phyloP scores from a whole-genome alignment of 1,140 invertebrate genomes.

The Cecropterus lyciades region DNA sequence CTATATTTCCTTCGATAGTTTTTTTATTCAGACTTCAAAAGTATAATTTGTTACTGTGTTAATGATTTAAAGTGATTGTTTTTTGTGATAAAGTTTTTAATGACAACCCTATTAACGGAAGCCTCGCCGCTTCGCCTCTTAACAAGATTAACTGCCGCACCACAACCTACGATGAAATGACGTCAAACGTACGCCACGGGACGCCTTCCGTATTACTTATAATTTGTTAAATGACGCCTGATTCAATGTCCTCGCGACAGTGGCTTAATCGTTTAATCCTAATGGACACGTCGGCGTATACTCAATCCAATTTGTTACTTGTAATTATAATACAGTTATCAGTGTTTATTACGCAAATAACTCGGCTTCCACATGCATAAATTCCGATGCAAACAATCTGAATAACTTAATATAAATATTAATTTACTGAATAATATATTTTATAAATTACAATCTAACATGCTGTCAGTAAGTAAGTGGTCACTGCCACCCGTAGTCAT shows the following conservation, averaged over 20 bases:
- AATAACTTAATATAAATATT: neutral
- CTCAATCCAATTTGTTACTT: conserved; percentile 16
- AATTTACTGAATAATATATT: too few relatives aligned
- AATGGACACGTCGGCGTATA: conserved; percentile 6
- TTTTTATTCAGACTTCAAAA: too few relatives aligned
- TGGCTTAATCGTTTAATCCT: conserved; percentile 38
- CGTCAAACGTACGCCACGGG: conserved; percentile 38
- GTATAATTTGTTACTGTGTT: too few relatives aligned
- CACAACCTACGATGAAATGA: conserved; percentile 49
- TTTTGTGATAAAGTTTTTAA: neutral
- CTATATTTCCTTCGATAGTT: too few relatives aligned
- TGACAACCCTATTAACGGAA: conserved; percentile 52
- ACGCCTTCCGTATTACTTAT: conserved; percentile 34
- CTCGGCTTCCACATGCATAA: too few relatives aligned
- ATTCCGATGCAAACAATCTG: neutral
- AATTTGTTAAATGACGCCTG: conserved; percentile 9
- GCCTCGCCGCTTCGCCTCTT: conserved; percentile 59
- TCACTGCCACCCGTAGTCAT: too few relatives aligned
- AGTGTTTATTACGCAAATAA: too few relatives aligned
- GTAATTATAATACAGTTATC: conserved; percentile 4
- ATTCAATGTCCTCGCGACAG: too few relatives aligned
- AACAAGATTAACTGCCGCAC: conserved; percentile 68
- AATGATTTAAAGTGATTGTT: too few relatives aligned
- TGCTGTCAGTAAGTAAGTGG: too few relatives aligned
- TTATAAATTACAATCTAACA: too few relatives aligned